Percentiles rank a stretch among this genome's conserved stretches.
Evolutionary conservation across 2,888 invertebrate species (phyloP).

Genomic region (Antheraea assamensis): DNA sequence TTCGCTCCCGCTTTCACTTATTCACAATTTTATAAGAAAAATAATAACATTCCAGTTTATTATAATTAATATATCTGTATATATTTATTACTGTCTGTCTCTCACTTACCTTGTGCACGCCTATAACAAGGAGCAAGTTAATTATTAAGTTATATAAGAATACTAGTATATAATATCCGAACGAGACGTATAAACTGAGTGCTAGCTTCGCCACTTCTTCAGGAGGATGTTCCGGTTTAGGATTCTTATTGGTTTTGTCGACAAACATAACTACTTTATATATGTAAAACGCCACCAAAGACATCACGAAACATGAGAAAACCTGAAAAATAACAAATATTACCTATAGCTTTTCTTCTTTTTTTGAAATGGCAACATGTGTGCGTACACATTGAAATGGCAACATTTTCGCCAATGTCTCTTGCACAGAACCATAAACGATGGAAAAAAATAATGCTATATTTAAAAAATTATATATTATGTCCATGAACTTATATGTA

Average conservation of each 20-base stretch:
- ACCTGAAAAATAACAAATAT: constrained; percentile 42
- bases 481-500: too few species aligned
- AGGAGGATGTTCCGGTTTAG: constrained; percentile 44
- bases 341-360: too few species aligned
- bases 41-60: neutral
- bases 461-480: too few species aligned
- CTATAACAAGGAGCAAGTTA: constrained; percentile 58
- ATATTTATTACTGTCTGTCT: neutral
- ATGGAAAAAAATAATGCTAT: too few species aligned
- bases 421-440: too few species aligned
- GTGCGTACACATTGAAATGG: too few species aligned
- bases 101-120: constrained; percentile 60
- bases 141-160: constrained; percentile 56
- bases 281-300: constrained; percentile 49
- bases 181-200: constrained; percentile 59
- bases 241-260: constrained; percentile 36
- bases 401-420: too few species aligned
- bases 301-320: constrained; percentile 45
- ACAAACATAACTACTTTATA: constrained; percentile 55
- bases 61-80: too few species aligned
- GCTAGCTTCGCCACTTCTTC: constrained; percentile 52
- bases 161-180: constrained; percentile 59
- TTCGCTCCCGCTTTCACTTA: too few species aligned
- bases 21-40: too few species aligned
- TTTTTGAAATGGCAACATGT: too few species aligned